These are phyloP conservation scores for Thelaira solivaga DNA, from an alignment of 2,888 invertebrate species.

Conservation along the genomic window DNA sequence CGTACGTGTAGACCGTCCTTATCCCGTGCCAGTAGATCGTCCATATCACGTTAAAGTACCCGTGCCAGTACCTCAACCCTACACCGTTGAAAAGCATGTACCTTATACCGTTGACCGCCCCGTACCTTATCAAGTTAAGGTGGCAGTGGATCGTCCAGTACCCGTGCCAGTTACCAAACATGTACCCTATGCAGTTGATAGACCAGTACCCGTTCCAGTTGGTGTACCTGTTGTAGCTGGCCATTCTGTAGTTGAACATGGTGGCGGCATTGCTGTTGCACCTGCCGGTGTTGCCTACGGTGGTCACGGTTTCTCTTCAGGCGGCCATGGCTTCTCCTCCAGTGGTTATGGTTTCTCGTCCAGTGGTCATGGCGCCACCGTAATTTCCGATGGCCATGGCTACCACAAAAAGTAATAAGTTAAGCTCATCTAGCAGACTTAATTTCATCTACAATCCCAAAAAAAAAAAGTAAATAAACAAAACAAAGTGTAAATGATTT, in stretches of 20 bases:
- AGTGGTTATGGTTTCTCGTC: conserved; percentile 67
- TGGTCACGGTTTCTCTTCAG: conserved; percentile 59
- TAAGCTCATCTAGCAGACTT: conserved; percentile 1
- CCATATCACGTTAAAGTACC: conserved; percentile 79
- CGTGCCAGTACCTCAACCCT: conserved; percentile 80
- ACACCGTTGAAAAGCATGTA: conserved; percentile 83
- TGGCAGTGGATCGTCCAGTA: conserved; percentile 83
- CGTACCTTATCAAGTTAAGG: conserved; percentile 82
- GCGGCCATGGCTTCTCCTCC: conserved; percentile 63
- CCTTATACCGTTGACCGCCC: conserved; percentile 81
- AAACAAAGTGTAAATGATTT: conserved; percentile 59
- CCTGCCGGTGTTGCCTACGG: conserved; percentile 25
- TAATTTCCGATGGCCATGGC: conserved; percentile 54
- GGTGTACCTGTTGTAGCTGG: conserved; percentile 75
- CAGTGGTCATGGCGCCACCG: conserved; percentile 66
- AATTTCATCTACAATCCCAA: conserved; percentile 53
- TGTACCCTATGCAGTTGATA: conserved; percentile 66
- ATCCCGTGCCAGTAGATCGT: conserved; percentile 82
- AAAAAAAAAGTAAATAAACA: no score
- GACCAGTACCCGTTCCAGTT: conserved; percentile 78
- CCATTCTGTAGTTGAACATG: conserved; percentile 73
- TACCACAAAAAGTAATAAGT: conserved; percentile 66
- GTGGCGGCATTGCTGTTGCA: conserved; percentile 52
- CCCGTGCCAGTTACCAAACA: conserved; percentile 81
- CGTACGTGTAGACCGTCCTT: conserved; percentile 82